phyloP scores from a whole-genome alignment of 1,140 invertebrate species.

The Campoletis sonorensis region DNA sequence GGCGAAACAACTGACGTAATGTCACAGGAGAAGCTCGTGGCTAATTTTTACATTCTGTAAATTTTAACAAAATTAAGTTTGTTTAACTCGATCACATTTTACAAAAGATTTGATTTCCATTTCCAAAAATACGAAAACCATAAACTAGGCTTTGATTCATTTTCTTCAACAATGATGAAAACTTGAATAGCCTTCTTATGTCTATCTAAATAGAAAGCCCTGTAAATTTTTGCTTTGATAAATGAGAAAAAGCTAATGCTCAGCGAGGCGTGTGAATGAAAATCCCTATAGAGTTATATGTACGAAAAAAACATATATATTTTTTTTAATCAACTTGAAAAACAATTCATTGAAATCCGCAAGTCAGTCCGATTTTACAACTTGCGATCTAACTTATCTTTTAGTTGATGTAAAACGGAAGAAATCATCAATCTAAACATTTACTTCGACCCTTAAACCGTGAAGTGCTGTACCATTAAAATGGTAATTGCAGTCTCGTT shows the following conservation, averaged over 20 bases:
- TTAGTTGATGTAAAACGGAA: background rate
- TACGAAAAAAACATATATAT: too few species aligned
- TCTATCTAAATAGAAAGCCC: background rate
- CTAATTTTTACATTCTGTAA: too few species aligned
- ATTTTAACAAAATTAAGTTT: too few species aligned
- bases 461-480: constrained; percentile 44
- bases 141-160: background rate
- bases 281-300: too few species aligned
- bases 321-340: constrained; percentile 19
- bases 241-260: constrained; percentile 8
- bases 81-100: too few species aligned
- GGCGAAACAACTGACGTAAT: too few species aligned
- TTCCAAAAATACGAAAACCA: background rate
- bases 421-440: constrained; percentile 27
- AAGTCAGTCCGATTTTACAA: constrained; percentile 12
- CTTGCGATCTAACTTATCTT: background rate
- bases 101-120: too few species aligned
- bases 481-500: constrained; percentile 42
- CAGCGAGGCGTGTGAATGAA: too few species aligned
- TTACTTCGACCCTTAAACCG: constrained; percentile 47
- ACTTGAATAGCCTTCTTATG: background rate
- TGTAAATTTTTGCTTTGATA: constrained; percentile 9
- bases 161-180: constrained; percentile 6
- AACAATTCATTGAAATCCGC: constrained; percentile 16
- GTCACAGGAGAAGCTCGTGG: too few species aligned